phyloP scores from a whole-genome alignment of 2,888 invertebrate genomes.

The Phorcus lineatus region DNA sequence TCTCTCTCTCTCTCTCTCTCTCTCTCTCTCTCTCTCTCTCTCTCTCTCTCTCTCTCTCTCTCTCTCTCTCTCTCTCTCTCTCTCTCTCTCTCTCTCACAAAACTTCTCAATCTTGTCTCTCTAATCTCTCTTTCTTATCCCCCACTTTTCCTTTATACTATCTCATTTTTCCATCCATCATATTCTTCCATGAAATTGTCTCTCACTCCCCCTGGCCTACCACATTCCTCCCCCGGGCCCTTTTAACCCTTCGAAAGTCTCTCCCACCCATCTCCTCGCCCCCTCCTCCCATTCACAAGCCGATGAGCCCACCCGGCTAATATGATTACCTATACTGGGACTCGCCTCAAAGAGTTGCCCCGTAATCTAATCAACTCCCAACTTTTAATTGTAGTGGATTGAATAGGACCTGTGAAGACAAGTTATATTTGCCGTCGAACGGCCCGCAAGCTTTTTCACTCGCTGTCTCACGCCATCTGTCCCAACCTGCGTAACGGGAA shows the following conservation, averaged over 20 bases:
- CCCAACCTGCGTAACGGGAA: background rate
- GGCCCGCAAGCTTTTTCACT: background rate
- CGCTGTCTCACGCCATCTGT: background rate
- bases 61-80: too few relatives aligned
- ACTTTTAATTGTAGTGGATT: background rate
- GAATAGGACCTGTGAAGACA: background rate
- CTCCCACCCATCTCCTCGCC: background rate
- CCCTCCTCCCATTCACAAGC: background rate
- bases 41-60: too few relatives aligned
- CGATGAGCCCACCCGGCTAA: background rate
- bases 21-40: too few relatives aligned
- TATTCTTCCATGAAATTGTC: too few relatives aligned
- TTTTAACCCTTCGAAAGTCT: background rate
- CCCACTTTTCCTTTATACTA: background rate
- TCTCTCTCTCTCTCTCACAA: too few relatives aligned
- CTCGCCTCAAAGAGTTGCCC: background rate
- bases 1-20: too few relatives aligned
- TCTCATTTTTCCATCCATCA: too few relatives aligned
- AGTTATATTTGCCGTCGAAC: background rate
- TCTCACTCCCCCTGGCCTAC: background rate
- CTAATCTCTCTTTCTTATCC: too few relatives aligned
- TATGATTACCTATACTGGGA: background rate
- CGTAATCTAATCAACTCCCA: background rate
- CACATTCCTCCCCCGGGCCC: too few relatives aligned
- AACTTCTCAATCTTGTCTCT: background rate